A percentile compares a stretch with the other conserved stretches of the same genome.
phyloP scores from a whole-genome alignment of 2,113 vertebrate genomes.

The Strigops habroptila region DNA sequence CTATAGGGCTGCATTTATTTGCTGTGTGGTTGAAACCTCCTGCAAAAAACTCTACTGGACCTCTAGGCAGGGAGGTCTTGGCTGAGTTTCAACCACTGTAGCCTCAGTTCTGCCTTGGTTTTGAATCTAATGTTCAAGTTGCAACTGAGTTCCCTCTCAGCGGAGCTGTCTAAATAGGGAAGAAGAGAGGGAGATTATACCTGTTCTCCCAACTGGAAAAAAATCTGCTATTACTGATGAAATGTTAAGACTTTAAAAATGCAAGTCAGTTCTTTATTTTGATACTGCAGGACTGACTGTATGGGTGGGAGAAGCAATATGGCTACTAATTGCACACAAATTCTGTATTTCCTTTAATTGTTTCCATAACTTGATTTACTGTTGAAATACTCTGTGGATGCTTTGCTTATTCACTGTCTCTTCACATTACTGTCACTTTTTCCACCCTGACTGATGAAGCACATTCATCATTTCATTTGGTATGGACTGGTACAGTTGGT shows the following conservation, averaged over 20 bases:
- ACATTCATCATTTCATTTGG: conserved; percentile 9
- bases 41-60: neutral
- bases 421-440: neutral
- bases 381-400: neutral
- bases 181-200: neutral
- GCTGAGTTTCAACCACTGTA: neutral
- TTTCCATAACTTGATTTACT: conserved; percentile 35
- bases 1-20: neutral
- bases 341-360: conserved; percentile 40
- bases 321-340: neutral
- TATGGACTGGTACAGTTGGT: neutral
- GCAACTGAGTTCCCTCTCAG: neutral
- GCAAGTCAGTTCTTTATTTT: neutral
- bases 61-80: neutral
- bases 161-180: neutral
- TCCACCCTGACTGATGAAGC: conserved; percentile 3
- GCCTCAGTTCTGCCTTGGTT: neutral
- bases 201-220: neutral
- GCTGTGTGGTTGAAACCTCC: neutral
- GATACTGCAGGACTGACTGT: neutral
- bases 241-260: neutral
- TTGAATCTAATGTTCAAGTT: neutral
- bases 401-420: conserved; percentile 14
- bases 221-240: neutral
- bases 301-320: neutral